Conservation (phyloP, 2,113 vertebrate genomes). For the mouse (Mus musculus) region GRCm39 chrX:161725501-161726000, state of each 20-base stretch:
- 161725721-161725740: not conserved
- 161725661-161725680: not conserved
- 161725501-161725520: not conserved
- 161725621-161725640: not conserved
- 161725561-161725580: not conserved
- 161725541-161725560: not conserved
- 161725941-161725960: not conserved
- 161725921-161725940: conserved; percentile 26
- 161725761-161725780: not conserved
- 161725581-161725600: not conserved
- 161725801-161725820: not conserved
- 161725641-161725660: not conserved
- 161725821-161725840: not conserved
- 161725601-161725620: not conserved
- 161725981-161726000: not conserved
- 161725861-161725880: not conserved
- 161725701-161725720: not conserved
- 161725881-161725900: not conserved
- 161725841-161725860: not conserved
- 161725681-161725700: not conserved
- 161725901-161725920: not conserved
- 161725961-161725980: not conserved
- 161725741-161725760: not conserved
- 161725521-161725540: not conserved
- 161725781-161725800: not conserved